Base-by-base conservation (phyloP, 1,140 invertebrate species). In the Platorchestia sp. region DNA sequence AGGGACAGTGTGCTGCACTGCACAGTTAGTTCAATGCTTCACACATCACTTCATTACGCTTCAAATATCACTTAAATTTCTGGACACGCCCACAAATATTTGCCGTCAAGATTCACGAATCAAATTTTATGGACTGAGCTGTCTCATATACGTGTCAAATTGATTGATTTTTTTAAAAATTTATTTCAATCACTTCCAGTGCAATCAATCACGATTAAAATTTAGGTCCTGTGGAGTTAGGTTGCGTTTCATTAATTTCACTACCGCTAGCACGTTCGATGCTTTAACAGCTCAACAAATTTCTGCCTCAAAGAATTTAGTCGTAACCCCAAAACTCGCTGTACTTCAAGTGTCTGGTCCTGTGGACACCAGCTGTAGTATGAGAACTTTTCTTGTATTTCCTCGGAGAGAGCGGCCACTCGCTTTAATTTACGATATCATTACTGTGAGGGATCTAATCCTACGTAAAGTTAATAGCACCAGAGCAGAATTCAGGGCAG, bases 401-500 rank as follows among this genome's bases (percentile, higher is more conserved):
- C 14, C 59, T 75, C 1, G 10, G 1, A 75, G 59, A 75, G 59
- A 75, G 27, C 27, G 27, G 27, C 27, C 59, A 19, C 47, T 7
- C 6, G 47, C 47, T 6, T 19, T n/a, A n/a, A n/a, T n/a, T n/a
- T 51, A 6, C 47, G 19, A 19, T 6, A 6, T 51, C 47, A 19
- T 19, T 51, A 51, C 47, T 51, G 6, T 51, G 19, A 19, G 47
- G 47, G 6, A 51, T 51, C 47, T 51, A 51, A 51, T 51, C 47
- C 47, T 86, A 86, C 6, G 86, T 91, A 7, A 93, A 47, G 41
- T 47, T 93, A 93, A 93, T 93, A 93, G 91, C 91, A 93, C 91
- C 91, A 93, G 43, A 44, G 45, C 40, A 16, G 91, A 93, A 93
- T 93, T 93, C 91, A 93, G 91, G 91, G 91, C 91, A 93, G 22